Base-by-base conservation (phyloP, 2,113 vertebrate species). In the Leucoraja erinaceus region DNA sequence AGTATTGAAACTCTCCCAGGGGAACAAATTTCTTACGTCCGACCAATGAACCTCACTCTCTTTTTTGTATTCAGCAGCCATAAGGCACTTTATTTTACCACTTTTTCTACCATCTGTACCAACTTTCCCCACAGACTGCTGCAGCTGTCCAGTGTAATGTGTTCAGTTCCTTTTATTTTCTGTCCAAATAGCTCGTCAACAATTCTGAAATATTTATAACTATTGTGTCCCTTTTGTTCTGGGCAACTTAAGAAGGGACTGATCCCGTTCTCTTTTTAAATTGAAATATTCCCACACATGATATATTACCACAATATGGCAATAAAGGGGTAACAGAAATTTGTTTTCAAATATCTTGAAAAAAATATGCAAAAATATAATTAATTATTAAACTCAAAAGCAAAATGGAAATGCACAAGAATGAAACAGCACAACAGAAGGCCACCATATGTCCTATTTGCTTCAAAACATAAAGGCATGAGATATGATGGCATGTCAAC, bases 81-180 rank as follows among this genome's bases (percentile, higher is more conserved):
- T 91, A 91, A 70, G 90, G 90, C 90, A 25, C 38, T 91, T 91
- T 72, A 91, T 91, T 91, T 91, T 91, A 91, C 93, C 90, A 70
- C 78, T 54, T 33, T 78, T 90, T 94, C 94, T 95, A 95, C 96
- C 95, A 96, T 96, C 96, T 97, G 96, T 94, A 96, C 95, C 95
- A 95, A 96, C 95, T 95, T 96, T 96, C 96, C 97, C 96, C 94
- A 95, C 95, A 97, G 96, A 97, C 95, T 94, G 94, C 95, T 96
- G 95, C 96, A 97, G 96, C 96, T 97, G 96, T 96, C 96, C 95
- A 93, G 94, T 95, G 95, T 96, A 95, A 96, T 95, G 97, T 96
- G 96, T 95, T 95, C 94, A 95, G 94, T 91, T 94, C 93, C 94
- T 94, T 94, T 95, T 94, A 94, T 94, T 94, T 93, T 93, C 93